Conservation (phyloP, 2,888 invertebrate species). For the Tribolium freemani region DNA sequence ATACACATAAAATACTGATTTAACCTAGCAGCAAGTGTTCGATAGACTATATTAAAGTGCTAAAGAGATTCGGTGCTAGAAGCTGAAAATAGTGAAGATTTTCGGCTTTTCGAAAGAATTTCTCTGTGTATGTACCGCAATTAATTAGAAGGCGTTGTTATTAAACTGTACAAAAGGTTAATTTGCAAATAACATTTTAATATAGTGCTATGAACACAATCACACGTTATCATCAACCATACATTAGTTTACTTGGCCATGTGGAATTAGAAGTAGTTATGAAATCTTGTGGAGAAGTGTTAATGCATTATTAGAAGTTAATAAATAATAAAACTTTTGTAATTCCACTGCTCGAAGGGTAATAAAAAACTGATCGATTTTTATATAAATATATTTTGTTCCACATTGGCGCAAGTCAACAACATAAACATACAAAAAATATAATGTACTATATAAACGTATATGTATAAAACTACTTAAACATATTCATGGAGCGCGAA, state of each 20-base stretch:
- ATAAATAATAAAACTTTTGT: slow-evolving; percentile 45
- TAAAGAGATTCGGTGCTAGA: slow-evolving; percentile 40
- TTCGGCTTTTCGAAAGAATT: neutral
- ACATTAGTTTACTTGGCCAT: slow-evolving; percentile 68
- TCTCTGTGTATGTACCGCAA: slow-evolving; percentile 5
- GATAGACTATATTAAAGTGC: slow-evolving; percentile 62
- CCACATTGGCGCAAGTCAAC: slow-evolving; percentile 70
- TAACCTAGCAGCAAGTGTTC: slow-evolving; percentile 60
- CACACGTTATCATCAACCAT: slow-evolving; percentile 59
- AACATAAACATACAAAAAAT: slow-evolving; percentile 69
- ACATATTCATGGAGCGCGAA: slow-evolving; percentile 47
- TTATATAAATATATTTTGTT: slow-evolving; percentile 69
- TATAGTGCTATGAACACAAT: slow-evolving; percentile 64
- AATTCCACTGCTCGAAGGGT: slow-evolving; percentile 20
- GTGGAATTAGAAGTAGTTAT: slow-evolving; percentile 66
- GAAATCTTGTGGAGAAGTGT: slow-evolving; percentile 56
- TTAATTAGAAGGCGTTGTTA: slow-evolving; percentile 41
- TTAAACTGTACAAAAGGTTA: slow-evolving; percentile 56
- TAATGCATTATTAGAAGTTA: slow-evolving; percentile 57
- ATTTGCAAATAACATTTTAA: slow-evolving; percentile 56
- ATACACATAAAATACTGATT: slow-evolving; percentile 54
- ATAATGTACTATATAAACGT: slow-evolving; percentile 65
- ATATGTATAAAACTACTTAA: slow-evolving; percentile 63
- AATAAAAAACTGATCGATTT: slow-evolving; percentile 50
- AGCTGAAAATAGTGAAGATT: slow-evolving; percentile 14